Base-by-base conservation (phyloP, 2,888 invertebrate species). In the Pandemis corylana region DNA sequence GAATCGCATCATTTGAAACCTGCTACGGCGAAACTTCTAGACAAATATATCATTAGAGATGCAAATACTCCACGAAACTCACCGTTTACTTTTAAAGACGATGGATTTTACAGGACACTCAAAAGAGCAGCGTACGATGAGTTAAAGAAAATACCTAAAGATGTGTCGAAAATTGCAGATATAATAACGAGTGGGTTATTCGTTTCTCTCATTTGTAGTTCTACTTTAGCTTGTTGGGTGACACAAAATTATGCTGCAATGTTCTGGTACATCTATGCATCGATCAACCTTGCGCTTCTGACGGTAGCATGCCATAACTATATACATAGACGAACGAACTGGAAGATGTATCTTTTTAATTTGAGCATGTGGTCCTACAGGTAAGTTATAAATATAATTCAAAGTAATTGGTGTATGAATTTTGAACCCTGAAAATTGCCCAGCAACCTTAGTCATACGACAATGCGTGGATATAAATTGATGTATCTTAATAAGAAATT, bases 311-410 rank as follows among this genome's bases (percentile, higher is more conserved):
- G 96, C 0, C 98, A 98, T 85, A 98, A 97, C 85, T 98, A 96
- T 83, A 96, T 97, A 80, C 98, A 98, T 84, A 95, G 95, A 81
- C 95, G 94, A 76, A 96, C 97, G 75, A 97, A 96, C 85, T 97
- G 96, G 95, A 95, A 97, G 73, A 97, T 97, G 96, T 97, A 96
- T 83, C 95, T 97, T 75, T 97, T 97, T 82, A 97, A 97, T 82
- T 89, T 98, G 76, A 95, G 95, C 20, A 84, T 96, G 79, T 93
- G 97, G 95, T 96, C 96, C 2, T 96, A 96, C 68, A 96, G 95
- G 96, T 96, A 85, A 85, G 84, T 73, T 44, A 44, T 7, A 44
- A 0, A 36, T 36, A 36, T 36, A 36, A 36, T 36, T 0, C 28
- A 1, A 36, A 36, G 2, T 36, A 36, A 36, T 36, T 36, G 2